Evolutionary conservation across 1,140 invertebrate species (phyloP).

Genomic region (Phymorhynchus buccinoides): DNA sequence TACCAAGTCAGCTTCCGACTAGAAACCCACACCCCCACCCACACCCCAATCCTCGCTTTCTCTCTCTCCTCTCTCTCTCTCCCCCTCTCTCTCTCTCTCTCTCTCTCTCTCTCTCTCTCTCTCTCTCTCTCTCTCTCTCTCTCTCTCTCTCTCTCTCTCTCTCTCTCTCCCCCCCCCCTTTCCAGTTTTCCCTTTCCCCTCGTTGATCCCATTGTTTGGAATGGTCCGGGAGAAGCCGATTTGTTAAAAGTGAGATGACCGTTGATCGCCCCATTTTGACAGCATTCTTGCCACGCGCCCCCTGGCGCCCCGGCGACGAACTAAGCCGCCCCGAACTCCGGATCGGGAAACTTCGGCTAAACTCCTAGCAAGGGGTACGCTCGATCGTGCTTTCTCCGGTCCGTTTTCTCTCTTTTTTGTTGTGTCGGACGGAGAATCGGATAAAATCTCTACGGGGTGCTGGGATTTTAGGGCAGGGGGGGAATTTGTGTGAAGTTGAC

Average conservation of each 20-base stretch:
- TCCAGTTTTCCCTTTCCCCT: not conserved
- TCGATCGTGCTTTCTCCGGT: constrained; percentile 4
- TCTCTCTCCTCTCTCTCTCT: no score
- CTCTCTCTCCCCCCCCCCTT: not conserved
- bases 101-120: not conserved
- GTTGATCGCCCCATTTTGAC: constrained; percentile 17
- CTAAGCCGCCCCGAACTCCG: not conserved
- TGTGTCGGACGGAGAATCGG: not conserved
- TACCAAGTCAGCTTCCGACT: no score
- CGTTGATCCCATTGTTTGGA: constrained; percentile 21
- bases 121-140: not conserved
- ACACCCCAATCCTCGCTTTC: not conserved
- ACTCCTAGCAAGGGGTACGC: not conserved
- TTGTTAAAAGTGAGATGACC: constrained; percentile 32
- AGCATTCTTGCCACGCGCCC: not conserved
- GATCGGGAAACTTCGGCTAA: not conserved
- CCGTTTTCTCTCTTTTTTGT: constrained; percentile 5
- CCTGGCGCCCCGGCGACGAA: not conserved
- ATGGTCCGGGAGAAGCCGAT: not conserved
- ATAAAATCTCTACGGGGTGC: not conserved
- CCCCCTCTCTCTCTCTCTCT: not conserved
- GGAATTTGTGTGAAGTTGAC: not conserved
- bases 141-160: not conserved
- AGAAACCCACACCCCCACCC: not conserved
- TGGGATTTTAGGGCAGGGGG: not conserved